Percentiles rank a stretch among this genome's conserved stretches.
Conservation (phyloP, 2,113 vertebrate species). For the Kryptolebias marmoratus region DNA sequence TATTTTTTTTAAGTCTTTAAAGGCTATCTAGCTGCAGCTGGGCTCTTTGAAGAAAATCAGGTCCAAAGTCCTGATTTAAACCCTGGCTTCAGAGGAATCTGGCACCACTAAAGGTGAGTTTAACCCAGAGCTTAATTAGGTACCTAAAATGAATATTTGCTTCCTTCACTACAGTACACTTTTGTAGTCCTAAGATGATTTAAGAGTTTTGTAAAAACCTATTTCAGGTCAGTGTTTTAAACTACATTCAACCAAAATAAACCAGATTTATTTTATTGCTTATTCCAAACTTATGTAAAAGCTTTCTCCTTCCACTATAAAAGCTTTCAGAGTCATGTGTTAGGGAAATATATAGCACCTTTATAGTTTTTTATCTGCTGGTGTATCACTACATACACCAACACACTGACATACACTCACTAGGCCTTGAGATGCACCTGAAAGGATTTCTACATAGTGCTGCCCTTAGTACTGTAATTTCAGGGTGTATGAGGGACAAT, state of each 20-base stretch:
- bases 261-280: slow-evolving; percentile 3
- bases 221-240: background rate
- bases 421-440: background rate
- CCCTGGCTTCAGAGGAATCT: slow-evolving; percentile 9
- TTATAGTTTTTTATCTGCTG: background rate
- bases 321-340: background rate
- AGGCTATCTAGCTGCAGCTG: slow-evolving; percentile 20
- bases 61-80: slow-evolving; percentile 73
- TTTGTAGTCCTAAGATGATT: slow-evolving; percentile 7
- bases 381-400: too few relatives aligned
- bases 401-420: too few relatives aligned
- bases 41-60: slow-evolving; percentile 42
- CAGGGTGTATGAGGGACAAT: background rate
- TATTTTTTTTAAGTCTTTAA: slow-evolving; percentile 17
- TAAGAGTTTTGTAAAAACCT: slow-evolving; percentile 24
- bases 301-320: background rate
- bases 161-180: slow-evolving; percentile 12
- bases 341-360: too few relatives aligned
- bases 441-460: slow-evolving; percentile 26
- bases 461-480: slow-evolving; percentile 23
- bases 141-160: slow-evolving; percentile 20
- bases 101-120: slow-evolving; percentile 11
- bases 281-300: background rate
- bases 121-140: slow-evolving; percentile 4
- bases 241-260: slow-evolving; percentile 9